These are phyloP conservation scores for Sebastolobus altivelis DNA, from an alignment of 2,797 vertebrate genomes.

Conservation along the genomic window DNA sequence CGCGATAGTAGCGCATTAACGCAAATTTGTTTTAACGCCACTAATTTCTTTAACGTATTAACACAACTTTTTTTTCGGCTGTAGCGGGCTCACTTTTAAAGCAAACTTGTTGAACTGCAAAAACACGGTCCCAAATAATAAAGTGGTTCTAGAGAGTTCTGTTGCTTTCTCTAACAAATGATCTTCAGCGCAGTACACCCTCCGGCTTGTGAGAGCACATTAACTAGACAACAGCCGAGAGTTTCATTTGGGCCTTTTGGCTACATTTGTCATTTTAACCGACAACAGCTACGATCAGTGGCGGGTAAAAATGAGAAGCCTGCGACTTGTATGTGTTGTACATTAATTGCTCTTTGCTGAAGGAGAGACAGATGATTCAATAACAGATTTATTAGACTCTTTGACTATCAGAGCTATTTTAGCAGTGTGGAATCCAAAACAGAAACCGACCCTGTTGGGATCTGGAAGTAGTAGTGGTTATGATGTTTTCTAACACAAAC, in stretches of 20 bases:
- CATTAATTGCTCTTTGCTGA: slow-evolving; percentile 4
- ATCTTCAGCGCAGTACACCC: slow-evolving; percentile 3
- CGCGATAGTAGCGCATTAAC: no score
- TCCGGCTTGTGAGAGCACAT: neutral
- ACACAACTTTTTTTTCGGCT: no score
- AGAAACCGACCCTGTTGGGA: neutral
- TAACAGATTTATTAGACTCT: neutral
- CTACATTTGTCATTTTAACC: slow-evolving; percentile 10
- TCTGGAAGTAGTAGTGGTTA: no score
- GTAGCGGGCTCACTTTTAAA: no score
- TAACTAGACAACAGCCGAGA: neutral
- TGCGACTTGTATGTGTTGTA: neutral
- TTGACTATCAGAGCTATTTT: neutral
- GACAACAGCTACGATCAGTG: neutral
- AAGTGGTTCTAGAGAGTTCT: neutral
- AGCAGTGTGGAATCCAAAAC: neutral
- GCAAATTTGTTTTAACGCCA: no score
- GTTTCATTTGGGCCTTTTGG: slow-evolving; percentile 23
- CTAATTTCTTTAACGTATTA: no score
- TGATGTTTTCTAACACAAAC: neutral
- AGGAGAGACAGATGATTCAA: neutral
- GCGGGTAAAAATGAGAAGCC: neutral
- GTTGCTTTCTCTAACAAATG: slow-evolving; percentile 9
- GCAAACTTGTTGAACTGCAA: neutral
- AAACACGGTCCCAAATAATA: neutral